Conservation (phyloP, 2,113 vertebrate genomes). For the Lycaon pictus region DNA sequence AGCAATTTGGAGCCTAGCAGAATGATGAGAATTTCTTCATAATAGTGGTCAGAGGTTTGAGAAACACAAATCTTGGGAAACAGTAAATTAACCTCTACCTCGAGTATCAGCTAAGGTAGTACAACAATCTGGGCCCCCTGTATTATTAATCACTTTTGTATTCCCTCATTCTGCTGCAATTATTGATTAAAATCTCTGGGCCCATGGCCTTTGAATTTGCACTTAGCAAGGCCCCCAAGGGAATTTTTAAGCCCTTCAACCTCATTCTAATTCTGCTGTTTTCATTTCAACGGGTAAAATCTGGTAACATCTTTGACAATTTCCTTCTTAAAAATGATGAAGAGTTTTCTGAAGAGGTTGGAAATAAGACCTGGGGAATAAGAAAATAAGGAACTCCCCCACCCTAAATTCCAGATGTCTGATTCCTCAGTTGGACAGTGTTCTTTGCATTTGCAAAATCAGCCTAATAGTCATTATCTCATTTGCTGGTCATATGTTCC, state of each 20-base stretch:
- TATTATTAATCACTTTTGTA: conserved; percentile 11
- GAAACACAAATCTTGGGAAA: background rate
- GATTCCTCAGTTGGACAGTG: background rate
- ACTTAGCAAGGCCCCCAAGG: background rate
- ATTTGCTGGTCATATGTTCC: background rate
- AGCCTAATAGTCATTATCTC: background rate
- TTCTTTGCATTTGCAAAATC: conserved; percentile 50
- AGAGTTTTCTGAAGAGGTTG: conserved; percentile 90
- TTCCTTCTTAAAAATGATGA: conserved; percentile 92
- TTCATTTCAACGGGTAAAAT: conserved; percentile 89
- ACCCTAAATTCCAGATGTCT: background rate
- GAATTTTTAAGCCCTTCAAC: background rate
- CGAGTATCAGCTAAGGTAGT: background rate
- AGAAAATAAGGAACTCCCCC: conserved; percentile 85
- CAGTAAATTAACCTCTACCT: background rate
- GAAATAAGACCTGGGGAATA: conserved; percentile 89
- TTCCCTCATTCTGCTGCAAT: background rate
- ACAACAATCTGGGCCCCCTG: background rate
- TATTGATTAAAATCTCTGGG: conserved; percentile 39
- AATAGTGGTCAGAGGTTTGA: background rate
- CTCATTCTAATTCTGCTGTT: conserved; percentile 20
- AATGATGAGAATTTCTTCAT: background rate
- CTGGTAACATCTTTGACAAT: conserved; percentile 92
- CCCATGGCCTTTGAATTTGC: background rate
- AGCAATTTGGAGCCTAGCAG: background rate